phyloP scores from a whole-genome alignment of 2,113 vertebrate genomes.

The Menidia beryllina region DNA sequence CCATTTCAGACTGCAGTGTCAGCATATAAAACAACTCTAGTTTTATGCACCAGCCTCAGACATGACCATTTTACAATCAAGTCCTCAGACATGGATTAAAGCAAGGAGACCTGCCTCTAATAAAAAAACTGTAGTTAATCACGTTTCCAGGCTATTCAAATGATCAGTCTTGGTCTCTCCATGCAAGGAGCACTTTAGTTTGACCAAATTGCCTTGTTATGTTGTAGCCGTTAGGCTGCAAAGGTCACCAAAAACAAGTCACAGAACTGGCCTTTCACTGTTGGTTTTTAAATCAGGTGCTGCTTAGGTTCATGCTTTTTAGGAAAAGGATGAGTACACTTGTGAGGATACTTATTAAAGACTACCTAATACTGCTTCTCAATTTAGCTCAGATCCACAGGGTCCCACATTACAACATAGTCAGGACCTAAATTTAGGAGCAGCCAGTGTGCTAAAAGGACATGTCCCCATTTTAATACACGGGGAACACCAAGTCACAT shows the following conservation, averaged over 20 bases:
- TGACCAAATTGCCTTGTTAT: no score
- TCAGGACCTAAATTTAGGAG: conserved; percentile 34
- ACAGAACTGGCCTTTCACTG: not conserved
- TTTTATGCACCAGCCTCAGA: not conserved
- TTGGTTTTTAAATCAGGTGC: not conserved
- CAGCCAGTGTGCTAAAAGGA: not conserved
- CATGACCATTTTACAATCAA: not conserved
- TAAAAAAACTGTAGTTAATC: no score
- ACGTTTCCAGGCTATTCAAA: no score
- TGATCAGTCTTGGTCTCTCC: no score
- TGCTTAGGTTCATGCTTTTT: not conserved
- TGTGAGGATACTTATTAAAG: not conserved
- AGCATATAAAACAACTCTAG: not conserved
- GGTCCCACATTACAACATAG: conserved; percentile 25
- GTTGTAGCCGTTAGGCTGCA: no score
- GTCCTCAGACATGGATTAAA: no score
- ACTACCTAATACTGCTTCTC: conserved; percentile 2
- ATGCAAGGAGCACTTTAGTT: no score
- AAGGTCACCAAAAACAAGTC: not conserved
- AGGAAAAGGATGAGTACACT: not conserved
- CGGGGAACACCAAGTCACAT: not conserved
- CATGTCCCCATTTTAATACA: not conserved
- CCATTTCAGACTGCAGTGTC: not conserved
- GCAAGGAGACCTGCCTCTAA: no score
- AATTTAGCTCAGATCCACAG: conserved; percentile 13